Evolutionary conservation across 2,113 vertebrate species (phyloP), one percentile per base, ranked within the genome.

Genomic region (Trogon melanurus): DNA sequence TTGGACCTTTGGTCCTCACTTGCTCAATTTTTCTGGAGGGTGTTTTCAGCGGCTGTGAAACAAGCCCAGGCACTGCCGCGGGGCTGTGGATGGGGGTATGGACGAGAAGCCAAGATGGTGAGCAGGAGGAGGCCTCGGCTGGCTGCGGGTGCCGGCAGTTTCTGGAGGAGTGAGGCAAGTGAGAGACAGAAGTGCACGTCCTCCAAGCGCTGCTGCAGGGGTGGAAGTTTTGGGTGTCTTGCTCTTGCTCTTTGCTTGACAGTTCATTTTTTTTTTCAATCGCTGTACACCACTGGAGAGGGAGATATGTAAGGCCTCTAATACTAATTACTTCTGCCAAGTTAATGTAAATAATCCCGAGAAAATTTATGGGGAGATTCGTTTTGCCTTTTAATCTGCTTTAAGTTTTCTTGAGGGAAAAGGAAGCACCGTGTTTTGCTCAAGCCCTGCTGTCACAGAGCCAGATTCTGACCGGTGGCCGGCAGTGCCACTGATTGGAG

Each of bases 381-480:
- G 18, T 48, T 93, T 93, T 93, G 64, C 26, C 44, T 74, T 89
- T 85, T 56, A 50, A 36, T 61, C 62, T 67, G 36, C 38, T 38
- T 25, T 26, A 60, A 45, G 61, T 45, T 84, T 81, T 57, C 73
- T 36, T 36, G 38, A 69, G 38, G 70, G 45, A 88, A 56, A 83
- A 93, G 47, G 16, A 60, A 53, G 30, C 6, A 3, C 3, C 53
- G 22, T 12, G 2, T 44, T 44, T 64, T 23, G 17, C 18, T 38
- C 5, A 7, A 79, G 26, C 4, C 16, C 0, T 4, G 30, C 38
- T 0, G 0, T 12, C 0, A 0, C 12, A 21, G 20, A 27, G 11
- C 48, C 7, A 0, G 13, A 17, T 14, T 8, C 53, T 21, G 38
- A 8, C 16, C 1, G 3, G 32, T 5, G 0, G 0, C 30, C 0